phyloP scores from a whole-genome alignment of 2,113 vertebrate genomes.

The Perca fluviatilis region DNA sequence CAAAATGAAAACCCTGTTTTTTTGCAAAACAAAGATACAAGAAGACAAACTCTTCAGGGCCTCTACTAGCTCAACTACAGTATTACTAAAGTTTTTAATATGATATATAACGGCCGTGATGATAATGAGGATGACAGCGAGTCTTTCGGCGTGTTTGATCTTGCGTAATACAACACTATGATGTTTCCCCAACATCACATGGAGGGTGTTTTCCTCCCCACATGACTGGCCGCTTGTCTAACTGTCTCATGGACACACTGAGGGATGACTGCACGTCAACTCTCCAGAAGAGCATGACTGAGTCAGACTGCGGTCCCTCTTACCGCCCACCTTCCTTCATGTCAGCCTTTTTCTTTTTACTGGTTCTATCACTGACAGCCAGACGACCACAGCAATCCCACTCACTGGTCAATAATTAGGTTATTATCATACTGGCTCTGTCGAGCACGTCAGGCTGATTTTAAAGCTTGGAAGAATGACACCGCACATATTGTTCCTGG shows the following conservation, averaged over 20 bases:
- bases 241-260: conserved; percentile 58
- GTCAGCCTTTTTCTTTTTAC: neutral
- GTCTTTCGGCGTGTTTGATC: conserved; percentile 10
- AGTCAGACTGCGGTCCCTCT: conserved; percentile 40
- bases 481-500: neutral
- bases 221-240: conserved; percentile 41
- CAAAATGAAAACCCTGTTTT: neutral
- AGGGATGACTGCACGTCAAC: conserved; percentile 21
- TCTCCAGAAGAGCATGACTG: conserved; percentile 18
- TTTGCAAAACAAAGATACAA: neutral
- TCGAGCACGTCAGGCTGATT: neutral
- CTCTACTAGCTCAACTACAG: neutral
- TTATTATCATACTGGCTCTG: conserved; percentile 35
- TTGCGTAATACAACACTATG: conserved; percentile 38
- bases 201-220: conserved; percentile 14
- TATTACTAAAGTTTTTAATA: neutral
- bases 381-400: conserved; percentile 17
- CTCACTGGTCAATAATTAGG: conserved; percentile 49
- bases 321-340: conserved; percentile 23
- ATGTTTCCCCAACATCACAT: conserved; percentile 45
- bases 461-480: conserved; percentile 17
- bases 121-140: conserved; percentile 15
- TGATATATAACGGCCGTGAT: neutral
- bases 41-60: neutral
- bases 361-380: conserved; percentile 39